These are phyloP conservation scores for Lacerta agilis DNA, from an alignment of 2,797 vertebrate genomes.

Conservation along the genomic window DNA sequence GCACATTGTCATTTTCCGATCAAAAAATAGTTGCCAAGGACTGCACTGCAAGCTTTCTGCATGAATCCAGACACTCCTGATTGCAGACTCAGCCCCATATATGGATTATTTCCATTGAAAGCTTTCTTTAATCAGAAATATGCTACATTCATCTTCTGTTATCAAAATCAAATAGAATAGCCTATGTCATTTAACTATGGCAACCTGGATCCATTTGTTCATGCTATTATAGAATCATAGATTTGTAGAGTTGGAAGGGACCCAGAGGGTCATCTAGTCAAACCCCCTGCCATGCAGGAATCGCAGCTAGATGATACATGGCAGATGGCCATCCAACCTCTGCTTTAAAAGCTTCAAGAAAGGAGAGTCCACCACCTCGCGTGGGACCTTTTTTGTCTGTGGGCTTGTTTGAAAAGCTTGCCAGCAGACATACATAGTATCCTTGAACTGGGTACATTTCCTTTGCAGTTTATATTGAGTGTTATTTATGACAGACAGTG, in stretches of 20 bases:
- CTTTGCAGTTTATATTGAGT: not conserved
- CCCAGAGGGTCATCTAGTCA: too few relatives aligned
- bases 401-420: not conserved
- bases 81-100: too few relatives aligned
- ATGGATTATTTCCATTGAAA: constrained; percentile 6
- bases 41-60: not conserved
- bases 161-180: not conserved
- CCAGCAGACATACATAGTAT: too few relatives aligned
- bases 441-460: not conserved
- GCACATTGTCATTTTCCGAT: not conserved
- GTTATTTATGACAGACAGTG: too few relatives aligned
- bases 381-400: not conserved
- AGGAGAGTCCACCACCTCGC: too few relatives aligned
- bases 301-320: too few relatives aligned
- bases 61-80: not conserved
- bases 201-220: accelerated
- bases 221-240: too few relatives aligned
- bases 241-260: too few relatives aligned
- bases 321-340: too few relatives aligned
- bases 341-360: too few relatives aligned
- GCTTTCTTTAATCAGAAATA: not conserved
- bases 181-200: not conserved
- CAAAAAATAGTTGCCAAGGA: not conserved
- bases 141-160: accelerated
- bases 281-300: too few relatives aligned